Evolutionary conservation across 2,888 invertebrate genomes (phyloP).

Genomic region (Apamea monoglypha): DNA sequence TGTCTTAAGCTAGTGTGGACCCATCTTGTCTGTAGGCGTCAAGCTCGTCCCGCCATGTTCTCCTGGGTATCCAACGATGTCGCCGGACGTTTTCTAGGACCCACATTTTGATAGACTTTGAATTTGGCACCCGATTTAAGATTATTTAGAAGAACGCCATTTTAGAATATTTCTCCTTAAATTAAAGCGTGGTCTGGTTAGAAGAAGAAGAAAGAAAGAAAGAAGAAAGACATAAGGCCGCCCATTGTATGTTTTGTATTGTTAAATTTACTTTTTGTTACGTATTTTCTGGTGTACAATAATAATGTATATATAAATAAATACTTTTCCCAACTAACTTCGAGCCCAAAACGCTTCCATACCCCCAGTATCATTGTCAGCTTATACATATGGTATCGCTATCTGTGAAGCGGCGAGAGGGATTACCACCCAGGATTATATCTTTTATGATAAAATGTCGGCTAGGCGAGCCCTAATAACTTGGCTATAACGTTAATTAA

Average conservation of each 20-base stretch:
- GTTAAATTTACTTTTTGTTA: too few species aligned
- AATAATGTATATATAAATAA: too few species aligned
- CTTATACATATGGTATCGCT: slow-evolving; percentile 74
- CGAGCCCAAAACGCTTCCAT: slow-evolving; percentile 59
- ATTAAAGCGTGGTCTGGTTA: neutral
- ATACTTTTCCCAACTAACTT: neutral
- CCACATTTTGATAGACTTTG: neutral
- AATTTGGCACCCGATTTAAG: neutral
- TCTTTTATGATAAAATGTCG: slow-evolving; percentile 82
- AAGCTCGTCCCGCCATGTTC: too few species aligned
- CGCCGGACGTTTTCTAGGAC: neutral
- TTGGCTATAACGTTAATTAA: slow-evolving; percentile 78
- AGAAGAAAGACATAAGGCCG: too few species aligned
- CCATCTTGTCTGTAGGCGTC: too few species aligned
- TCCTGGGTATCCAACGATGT: too few species aligned
- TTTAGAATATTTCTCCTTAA: neutral
- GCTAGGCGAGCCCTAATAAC: slow-evolving; percentile 73
- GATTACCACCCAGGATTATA: slow-evolving; percentile 80
- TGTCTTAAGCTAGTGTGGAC: neutral
- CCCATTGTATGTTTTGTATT: too few species aligned
- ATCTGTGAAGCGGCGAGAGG: slow-evolving; percentile 71
- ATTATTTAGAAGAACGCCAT: neutral
- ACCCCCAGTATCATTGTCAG: slow-evolving; percentile 51
- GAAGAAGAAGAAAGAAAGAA: too few species aligned
- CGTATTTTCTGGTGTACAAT: too few species aligned